Percentiles rank a stretch among this genome's conserved stretches.
phyloP scores from a whole-genome alignment of 2,888 invertebrate species.

The Nephrotoma guestfalica region DNA sequence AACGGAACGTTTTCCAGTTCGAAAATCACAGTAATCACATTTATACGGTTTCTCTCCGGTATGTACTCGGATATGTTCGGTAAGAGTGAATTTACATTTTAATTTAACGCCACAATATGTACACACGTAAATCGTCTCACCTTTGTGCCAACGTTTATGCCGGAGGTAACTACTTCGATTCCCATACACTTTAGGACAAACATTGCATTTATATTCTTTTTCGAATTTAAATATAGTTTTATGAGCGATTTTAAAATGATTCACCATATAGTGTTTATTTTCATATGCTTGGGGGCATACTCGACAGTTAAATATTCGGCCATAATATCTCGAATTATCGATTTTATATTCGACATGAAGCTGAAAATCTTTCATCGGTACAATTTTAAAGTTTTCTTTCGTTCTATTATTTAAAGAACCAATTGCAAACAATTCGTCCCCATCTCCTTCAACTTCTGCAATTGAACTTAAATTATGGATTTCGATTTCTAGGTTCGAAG shows the following conservation, averaged over 20 bases:
- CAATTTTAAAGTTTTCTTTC: background rate
- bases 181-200: background rate
- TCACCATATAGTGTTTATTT: background rate
- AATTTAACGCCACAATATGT: background rate
- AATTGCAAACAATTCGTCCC: too few species aligned
- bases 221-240: background rate
- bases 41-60: background rate
- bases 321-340: background rate
- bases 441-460: too few species aligned
- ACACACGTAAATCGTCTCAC: background rate
- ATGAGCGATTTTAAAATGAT: background rate
- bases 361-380: background rate
- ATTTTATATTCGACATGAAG: background rate
- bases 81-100: background rate
- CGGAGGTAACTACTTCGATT: background rate
- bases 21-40: background rate
- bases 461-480: too few species aligned
- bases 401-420: background rate
- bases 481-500: too few species aligned
- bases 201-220: background rate
- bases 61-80: background rate
- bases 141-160: background rate
- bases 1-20: background rate
- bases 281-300: background rate
- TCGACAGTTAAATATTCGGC: background rate